phyloP scores from a whole-genome alignment of 2,797 vertebrate genomes.

The Myotis findleyi region DNA sequence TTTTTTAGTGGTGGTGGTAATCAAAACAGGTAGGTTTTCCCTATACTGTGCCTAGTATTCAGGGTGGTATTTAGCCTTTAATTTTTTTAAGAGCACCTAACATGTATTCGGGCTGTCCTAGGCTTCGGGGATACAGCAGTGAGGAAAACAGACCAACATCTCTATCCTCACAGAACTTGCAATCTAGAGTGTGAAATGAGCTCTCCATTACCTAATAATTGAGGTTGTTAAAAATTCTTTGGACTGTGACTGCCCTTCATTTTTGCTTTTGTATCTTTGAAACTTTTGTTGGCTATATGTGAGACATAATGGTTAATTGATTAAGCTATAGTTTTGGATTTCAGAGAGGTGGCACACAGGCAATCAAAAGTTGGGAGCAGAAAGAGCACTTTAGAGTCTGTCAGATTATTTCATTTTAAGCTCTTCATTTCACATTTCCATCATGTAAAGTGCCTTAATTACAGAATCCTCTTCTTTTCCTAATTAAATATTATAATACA shows the following conservation, averaged over 20 bases:
- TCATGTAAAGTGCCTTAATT: conserved; percentile 72
- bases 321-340: not conserved
- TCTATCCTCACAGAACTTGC: not conserved
- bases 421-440: conserved; percentile 70
- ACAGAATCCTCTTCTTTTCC: conserved; percentile 61
- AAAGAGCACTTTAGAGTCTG: conserved; percentile 46
- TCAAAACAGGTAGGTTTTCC: not conserved
- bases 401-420: conserved; percentile 72
- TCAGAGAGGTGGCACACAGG: conserved; percentile 25
- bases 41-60: fast-evolving
- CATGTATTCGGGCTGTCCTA: not conserved
- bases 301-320: conserved; percentile 44
- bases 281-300: not conserved
- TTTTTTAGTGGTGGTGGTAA: not conserved
- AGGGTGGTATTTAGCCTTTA: not conserved
- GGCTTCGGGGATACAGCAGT: not conserved
- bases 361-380: conserved; percentile 42
- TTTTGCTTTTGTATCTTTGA: conserved; percentile 16
- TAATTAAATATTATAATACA: conserved; percentile 71
- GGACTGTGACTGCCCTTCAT: not conserved
- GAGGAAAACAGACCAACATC: not conserved
- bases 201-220: not conserved
- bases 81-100: not conserved
- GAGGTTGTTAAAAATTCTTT: not conserved
- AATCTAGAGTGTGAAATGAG: not conserved